Evolutionary conservation across 2,888 invertebrate species (phyloP).

Genomic region (Drosophila gaucha): DNA sequence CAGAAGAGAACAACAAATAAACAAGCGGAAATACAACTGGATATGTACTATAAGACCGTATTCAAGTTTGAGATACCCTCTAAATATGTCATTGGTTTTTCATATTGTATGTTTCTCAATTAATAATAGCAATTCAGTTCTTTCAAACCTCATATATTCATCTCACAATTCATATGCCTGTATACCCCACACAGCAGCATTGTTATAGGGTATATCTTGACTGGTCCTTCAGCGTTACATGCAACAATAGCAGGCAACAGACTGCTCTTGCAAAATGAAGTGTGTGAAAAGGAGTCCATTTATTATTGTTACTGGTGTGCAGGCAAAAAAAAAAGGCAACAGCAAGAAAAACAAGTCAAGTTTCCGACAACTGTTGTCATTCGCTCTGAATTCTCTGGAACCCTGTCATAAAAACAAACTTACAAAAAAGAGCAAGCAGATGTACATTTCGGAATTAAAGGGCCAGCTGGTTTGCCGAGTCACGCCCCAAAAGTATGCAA

Average conservation of each 20-base stretch:
- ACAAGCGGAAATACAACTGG: not conserved
- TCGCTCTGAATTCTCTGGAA: conserved; percentile 30
- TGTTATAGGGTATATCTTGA: not conserved
- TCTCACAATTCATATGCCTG: no score
- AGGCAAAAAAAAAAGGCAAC: conserved; percentile 5
- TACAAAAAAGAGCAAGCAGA: conserved; percentile 8
- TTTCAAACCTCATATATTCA: no score
- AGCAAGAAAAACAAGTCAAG: conserved; percentile 46
- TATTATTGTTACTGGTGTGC: conserved; percentile 40
- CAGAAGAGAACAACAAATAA: conserved; percentile 10
- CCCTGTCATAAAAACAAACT: conserved; percentile 17
- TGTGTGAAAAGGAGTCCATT: conserved; percentile 65
- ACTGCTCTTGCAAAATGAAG: conserved; percentile 46
- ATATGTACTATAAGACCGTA: not conserved
- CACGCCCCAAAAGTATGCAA: conserved; percentile 51
- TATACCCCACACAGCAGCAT: not conserved
- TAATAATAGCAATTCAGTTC: no score
- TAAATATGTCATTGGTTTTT: not conserved
- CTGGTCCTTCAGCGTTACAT: conserved; percentile 1
- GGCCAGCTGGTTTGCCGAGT: conserved; percentile 2
- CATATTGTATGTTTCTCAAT: no score
- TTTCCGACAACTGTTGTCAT: conserved; percentile 66
- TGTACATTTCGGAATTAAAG: conserved; percentile 16
- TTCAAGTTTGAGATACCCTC: not conserved
- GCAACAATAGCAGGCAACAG: conserved; percentile 27